phyloP scores from a whole-genome alignment of 2,113 vertebrate genomes.

The pig (Sus scrofa) region T2T-Sscrofa CM000812.6:176398001-176398500 shows the following conservation, averaged over 20 bases:
- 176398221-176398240: background rate
- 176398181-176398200: background rate
- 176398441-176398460: background rate
- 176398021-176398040: constrained; percentile 23
- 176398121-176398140: background rate
- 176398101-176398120: background rate
- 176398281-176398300: background rate
- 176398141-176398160: background rate
- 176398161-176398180: background rate
- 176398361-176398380: background rate
- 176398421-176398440: background rate
- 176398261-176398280: background rate
- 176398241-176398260: background rate
- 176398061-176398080: background rate
- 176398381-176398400: background rate
- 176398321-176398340: background rate
- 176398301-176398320: background rate
- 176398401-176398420: background rate
- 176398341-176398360: background rate
- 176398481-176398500: background rate
- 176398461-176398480: constrained; percentile 39
- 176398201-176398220: background rate
- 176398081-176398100: background rate
- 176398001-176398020: background rate
- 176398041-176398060: background rate